A percentile compares a stretch with the other conserved stretches of the same genome.
These are phyloP conservation scores for Gobius niger DNA, from an alignment of 2,113 vertebrate species.

Conservation along the genomic window DNA sequence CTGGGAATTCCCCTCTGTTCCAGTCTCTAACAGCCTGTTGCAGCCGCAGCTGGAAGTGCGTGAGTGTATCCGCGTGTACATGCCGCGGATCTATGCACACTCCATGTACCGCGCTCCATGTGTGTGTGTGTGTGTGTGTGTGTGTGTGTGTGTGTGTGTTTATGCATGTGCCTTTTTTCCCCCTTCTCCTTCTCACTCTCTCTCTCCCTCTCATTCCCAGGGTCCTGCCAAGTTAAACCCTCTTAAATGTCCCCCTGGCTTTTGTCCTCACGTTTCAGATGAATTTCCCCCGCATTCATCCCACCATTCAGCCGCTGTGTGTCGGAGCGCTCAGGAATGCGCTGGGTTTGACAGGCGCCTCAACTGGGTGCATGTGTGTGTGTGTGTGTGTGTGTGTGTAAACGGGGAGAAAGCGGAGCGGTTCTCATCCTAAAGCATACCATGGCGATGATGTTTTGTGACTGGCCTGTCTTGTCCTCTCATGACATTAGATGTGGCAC, in stretches of 20 bases:
- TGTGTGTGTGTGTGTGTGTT: background rate
- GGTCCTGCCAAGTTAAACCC: conserved; percentile 73
- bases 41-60: conserved; percentile 62
- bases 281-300: conserved; percentile 75
- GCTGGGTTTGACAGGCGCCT: conserved; percentile 73
- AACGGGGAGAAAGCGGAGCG: conserved; percentile 38
- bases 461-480: background rate
- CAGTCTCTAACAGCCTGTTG: conserved; percentile 57
- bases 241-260: conserved; percentile 78
- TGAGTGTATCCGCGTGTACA: conserved; percentile 28
- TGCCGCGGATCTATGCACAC: conserved; percentile 51
- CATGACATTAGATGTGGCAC: background rate
- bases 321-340: conserved; percentile 72
- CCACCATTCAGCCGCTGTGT: conserved; percentile 66
- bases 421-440: background rate
- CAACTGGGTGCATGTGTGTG: conserved; percentile 30
- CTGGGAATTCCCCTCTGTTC: conserved; percentile 73
- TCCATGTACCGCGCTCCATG: conserved; percentile 18
- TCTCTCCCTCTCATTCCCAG: conserved; percentile 68
- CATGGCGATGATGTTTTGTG: background rate
- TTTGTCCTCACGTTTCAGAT: conserved; percentile 79
- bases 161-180: conserved; percentile 36
- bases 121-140: background rate
- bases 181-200: background rate
- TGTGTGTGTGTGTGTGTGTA: conserved; percentile 41